Percentiles rank a stretch among this genome's conserved stretches.
These are phyloP conservation scores for Carcinoscorpius rotundicauda DNA, from an alignment of 1,140 invertebrate genomes.

Conservation along the genomic window DNA sequence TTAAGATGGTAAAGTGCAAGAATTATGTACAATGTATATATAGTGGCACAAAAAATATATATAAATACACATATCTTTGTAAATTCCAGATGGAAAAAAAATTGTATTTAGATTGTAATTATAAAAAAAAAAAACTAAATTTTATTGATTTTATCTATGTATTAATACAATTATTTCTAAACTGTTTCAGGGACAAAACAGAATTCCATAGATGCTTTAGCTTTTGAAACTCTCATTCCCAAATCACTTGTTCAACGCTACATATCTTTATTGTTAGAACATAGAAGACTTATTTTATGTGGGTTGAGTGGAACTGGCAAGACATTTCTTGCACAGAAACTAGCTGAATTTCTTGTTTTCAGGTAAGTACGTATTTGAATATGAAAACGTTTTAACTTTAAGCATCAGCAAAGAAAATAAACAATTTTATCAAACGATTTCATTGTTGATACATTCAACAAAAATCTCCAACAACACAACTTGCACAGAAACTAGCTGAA, in stretches of 20 bases:
- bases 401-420: no score
- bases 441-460: no score
- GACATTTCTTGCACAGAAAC: conserved; percentile 81
- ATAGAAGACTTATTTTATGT: conserved; percentile 83
- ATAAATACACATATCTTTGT: no score
- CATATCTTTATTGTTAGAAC: conserved; percentile 73
- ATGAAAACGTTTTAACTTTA: no score
- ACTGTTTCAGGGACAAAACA: not conserved
- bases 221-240: conserved; percentile 91
- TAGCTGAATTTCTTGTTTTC: conserved; percentile 73
- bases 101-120: no score
- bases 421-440: no score
- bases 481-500: conserved; percentile 77
- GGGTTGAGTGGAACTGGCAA: conserved; percentile 96
- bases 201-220: conserved; percentile 69
- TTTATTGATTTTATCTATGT: not conserved
- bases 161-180: not conserved
- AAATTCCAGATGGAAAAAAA: no score
- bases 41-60: no score
- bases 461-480: no score
- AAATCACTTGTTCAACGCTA: conserved; percentile 90
- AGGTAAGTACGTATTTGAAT: not conserved
- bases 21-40: no score
- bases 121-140: no score
- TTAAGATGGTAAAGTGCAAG: no score